Percentiles rank a stretch among this genome's conserved stretches.
Evolutionary conservation across 2,888 invertebrate genomes (phyloP).

Genomic region (Belgica antarctica): DNA sequence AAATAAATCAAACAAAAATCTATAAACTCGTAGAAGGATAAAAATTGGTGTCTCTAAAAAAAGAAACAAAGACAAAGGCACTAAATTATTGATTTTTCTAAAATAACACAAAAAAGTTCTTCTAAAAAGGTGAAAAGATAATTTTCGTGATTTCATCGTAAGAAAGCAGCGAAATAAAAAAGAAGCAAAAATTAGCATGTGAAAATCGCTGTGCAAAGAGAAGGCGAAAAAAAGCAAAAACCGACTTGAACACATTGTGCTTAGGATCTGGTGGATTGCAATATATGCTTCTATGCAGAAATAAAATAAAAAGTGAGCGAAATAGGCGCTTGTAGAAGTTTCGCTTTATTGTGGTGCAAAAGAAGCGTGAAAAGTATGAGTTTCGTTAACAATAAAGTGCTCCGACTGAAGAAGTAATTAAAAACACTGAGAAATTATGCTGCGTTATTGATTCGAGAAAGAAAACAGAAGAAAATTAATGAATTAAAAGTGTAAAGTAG

Average conservation of each 20-base stretch:
- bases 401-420: neutral
- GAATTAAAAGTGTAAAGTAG: conserved; percentile 2
- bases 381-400: conserved; percentile 11
- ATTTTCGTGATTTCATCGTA: conserved; percentile 35
- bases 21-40: conserved; percentile 24
- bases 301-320: conserved; percentile 24
- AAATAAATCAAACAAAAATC: conserved; percentile 2
- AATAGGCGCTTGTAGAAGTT: conserved; percentile 24
- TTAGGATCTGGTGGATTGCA: conserved; percentile 26
- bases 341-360: neutral
- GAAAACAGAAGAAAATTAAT: neutral
- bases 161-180: conserved; percentile 24
- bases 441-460: conserved; percentile 1
- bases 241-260: conserved; percentile 24
- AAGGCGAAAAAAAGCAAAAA: conserved; percentile 27
- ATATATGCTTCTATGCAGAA: neutral
- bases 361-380: neutral
- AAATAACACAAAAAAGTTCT: conserved; percentile 10
- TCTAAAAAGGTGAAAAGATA: conserved; percentile 33
- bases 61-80: conserved; percentile 4
- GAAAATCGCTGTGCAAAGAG: conserved; percentile 36
- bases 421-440: neutral
- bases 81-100: conserved; percentile 36
- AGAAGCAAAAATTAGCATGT: conserved; percentile 41
- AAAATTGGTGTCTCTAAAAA: conserved; percentile 17